Evolutionary conservation across 1,140 invertebrate species (phyloP).

Genomic region (Forficula auricularia): DNA sequence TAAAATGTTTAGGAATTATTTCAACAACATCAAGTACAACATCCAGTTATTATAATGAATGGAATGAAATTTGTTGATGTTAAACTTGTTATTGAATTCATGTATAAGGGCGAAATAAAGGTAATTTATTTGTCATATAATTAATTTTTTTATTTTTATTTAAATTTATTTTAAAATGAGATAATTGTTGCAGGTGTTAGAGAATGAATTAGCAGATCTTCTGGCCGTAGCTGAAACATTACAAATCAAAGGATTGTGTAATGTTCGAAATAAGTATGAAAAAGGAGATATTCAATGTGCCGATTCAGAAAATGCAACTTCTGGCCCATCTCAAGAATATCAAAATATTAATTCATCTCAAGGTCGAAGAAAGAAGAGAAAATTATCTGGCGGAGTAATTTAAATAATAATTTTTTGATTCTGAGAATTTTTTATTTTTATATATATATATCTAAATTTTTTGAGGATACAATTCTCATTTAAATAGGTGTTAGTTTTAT

Average conservation of each 20-base stretch:
- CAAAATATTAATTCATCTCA: conserved; percentile 1
- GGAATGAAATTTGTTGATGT: conserved; percentile 29
- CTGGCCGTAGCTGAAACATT: conserved; percentile 26
- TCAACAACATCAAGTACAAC: conserved; percentile 24
- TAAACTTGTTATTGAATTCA: conserved; percentile 32
- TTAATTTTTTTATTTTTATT: too few relatives aligned
- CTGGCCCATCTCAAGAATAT: neutral
- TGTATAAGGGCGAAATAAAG: conserved; percentile 37
- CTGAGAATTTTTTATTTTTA: too few relatives aligned
- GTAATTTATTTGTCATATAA: conserved; percentile 15
- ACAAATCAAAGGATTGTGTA: conserved; percentile 29
- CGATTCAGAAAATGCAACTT: conserved; percentile 1
- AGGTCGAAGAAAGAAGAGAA: neutral
- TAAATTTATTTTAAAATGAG: too few relatives aligned
- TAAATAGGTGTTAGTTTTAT: too few relatives aligned
- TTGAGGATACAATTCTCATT: too few relatives aligned
- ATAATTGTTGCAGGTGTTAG: conserved; percentile 14
- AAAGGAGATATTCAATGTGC: conserved; percentile 13
- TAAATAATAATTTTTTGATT: too few relatives aligned
- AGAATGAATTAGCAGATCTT: conserved; percentile 24
- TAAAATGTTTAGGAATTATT: conserved; percentile 25
- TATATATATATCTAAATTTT: too few relatives aligned
- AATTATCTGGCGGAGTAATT: too few relatives aligned
- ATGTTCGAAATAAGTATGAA: conserved; percentile 20
- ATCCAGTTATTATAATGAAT: conserved; percentile 34